phyloP scores from a whole-genome alignment of 2,113 vertebrate genomes.

The Cercocebus atys region DNA sequence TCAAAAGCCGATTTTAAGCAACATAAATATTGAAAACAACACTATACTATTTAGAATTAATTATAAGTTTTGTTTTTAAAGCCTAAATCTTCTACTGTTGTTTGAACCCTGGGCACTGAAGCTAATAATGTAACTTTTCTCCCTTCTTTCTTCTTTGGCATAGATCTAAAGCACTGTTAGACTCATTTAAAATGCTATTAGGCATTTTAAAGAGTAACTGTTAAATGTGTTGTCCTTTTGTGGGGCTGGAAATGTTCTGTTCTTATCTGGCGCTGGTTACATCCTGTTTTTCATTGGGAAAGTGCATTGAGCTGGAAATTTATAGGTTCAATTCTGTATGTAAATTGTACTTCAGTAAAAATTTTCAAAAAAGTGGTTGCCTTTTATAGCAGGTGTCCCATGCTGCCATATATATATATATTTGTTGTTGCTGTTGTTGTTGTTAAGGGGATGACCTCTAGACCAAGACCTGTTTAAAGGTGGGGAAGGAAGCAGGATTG shows the following conservation, averaged over 20 bases:
- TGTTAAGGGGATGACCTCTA: not conserved
- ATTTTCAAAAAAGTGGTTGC: not conserved
- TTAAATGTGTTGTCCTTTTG: not conserved
- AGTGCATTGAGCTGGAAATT: slow-evolving; percentile 4
- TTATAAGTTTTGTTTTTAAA: slow-evolving; percentile 14
- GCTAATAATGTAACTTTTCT: not conserved
- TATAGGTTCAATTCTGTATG: slow-evolving; percentile 1
- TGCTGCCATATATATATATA: too few species aligned
- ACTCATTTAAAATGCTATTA: slow-evolving; percentile 37
- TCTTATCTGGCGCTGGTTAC: not conserved
- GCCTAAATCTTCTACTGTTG: not conserved
- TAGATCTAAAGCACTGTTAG: not conserved
- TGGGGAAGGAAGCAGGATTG: not conserved
- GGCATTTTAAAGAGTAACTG: slow-evolving; percentile 24
- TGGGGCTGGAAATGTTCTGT: not conserved
- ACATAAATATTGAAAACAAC: not conserved
- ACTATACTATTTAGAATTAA: too few species aligned
- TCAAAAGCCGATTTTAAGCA: not conserved
- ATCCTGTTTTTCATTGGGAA: not conserved
- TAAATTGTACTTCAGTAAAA: slow-evolving; percentile 10
- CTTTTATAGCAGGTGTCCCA: not conserved
- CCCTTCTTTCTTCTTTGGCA: not conserved
- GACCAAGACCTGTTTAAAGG: not conserved
- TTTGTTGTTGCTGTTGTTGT: too few species aligned
- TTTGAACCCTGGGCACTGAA: not conserved